Conservation (phyloP, 2,888 invertebrate genomes). For the Aleiodes alternator region DNA sequence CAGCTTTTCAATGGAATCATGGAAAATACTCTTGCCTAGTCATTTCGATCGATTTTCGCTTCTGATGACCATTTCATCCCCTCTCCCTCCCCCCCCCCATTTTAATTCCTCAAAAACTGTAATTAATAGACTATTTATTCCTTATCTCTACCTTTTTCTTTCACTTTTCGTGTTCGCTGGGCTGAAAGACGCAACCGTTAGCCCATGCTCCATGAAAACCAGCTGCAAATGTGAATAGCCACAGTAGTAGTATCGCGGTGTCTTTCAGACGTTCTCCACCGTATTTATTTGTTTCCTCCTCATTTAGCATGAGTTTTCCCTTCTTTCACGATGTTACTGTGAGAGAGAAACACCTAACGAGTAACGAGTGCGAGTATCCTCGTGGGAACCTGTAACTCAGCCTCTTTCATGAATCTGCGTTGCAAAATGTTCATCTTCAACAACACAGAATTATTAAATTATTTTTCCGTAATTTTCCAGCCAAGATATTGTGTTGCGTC, state of each 20-base stretch:
- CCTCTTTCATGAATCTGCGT: not conserved
- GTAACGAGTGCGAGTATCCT: conserved; percentile 48
- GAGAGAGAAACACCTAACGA: conserved; percentile 48
- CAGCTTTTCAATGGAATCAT: no score
- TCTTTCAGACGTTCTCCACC: conserved; percentile 23
- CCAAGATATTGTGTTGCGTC: no score
- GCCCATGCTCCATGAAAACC: conserved; percentile 23
- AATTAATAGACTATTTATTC: no score
- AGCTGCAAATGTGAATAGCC: conserved; percentile 29
- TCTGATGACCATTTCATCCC: no score
- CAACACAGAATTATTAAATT: no score
- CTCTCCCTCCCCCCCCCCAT: no score
- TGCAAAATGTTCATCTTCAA: conserved; percentile 1
- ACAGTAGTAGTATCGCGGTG: conserved; percentile 5
- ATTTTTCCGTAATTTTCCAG: conserved; percentile 6
- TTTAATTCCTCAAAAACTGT: no score
- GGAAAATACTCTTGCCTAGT: no score
- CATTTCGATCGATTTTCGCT: no score
- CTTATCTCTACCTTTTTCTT: no score
- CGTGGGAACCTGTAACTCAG: conserved; percentile 58
- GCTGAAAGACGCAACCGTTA: conserved; percentile 43
- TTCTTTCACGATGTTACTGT: conserved; percentile 40
- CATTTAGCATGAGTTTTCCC: conserved; percentile 19
- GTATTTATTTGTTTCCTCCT: conserved; percentile 28
- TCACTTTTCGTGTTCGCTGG: conserved; percentile 4